phyloP scores from a whole-genome alignment of 2,888 invertebrate genomes.

The Philhelius pedissequus region DNA sequence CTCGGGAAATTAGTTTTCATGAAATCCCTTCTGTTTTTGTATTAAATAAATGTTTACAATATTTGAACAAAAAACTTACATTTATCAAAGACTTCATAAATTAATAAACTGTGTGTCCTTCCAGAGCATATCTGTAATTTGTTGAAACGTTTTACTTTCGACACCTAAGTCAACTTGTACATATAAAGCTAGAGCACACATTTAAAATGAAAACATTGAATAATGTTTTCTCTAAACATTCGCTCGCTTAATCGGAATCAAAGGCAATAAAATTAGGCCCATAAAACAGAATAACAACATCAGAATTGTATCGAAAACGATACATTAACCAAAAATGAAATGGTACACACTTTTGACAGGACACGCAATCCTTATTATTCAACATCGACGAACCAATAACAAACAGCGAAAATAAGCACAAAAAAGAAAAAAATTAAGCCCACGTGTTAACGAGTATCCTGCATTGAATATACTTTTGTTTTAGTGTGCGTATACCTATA shows the following conservation, averaged over 20 bases:
- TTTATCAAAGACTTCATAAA: neutral
- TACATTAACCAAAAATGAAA: constrained; percentile 49
- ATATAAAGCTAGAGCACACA: neutral
- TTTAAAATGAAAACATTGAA: constrained; percentile 10
- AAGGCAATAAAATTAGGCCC: constrained; percentile 40
- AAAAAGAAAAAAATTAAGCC: neutral
- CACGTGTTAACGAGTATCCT: constrained; percentile 51
- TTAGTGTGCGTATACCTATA: neutral
- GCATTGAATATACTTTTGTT: constrained; percentile 11
- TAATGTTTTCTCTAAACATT: neutral
- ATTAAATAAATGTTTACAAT: too few relatives aligned
- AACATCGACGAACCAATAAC: neutral
- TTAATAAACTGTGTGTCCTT: neutral
- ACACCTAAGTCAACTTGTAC: neutral
- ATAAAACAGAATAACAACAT: constrained; percentile 43
- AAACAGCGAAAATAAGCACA: neutral
- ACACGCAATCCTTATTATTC: constrained; percentile 55
- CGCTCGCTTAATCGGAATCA: neutral
- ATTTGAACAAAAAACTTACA: too few relatives aligned
- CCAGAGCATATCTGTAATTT: neutral
- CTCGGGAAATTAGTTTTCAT: too few relatives aligned
- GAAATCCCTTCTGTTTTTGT: too few relatives aligned
- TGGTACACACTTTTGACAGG: constrained; percentile 38
- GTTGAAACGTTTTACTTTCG: neutral
- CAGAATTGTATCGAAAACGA: constrained; percentile 51